Evolutionary conservation across 64 coral and sea anemone genomes (phyloP).

Genomic region (Montipora sp.): DNA sequence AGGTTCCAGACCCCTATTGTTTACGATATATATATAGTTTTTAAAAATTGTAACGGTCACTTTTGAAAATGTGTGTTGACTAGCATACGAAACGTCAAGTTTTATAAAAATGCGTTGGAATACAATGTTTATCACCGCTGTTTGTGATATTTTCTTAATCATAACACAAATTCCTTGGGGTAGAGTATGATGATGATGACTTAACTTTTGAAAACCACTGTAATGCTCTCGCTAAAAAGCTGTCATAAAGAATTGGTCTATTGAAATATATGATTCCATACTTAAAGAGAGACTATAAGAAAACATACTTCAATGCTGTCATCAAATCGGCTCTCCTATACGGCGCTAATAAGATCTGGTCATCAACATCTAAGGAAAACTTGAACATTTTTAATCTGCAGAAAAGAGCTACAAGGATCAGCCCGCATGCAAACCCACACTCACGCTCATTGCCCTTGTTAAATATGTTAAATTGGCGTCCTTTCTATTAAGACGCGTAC

Average conservation of each 20-base stretch:
- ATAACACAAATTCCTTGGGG: not conserved
- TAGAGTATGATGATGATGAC: slow-evolving; percentile 1
- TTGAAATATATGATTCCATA: slow-evolving; percentile 32
- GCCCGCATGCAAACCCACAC: not conserved
- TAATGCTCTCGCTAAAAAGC: slow-evolving; percentile 15
- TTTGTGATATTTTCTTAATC: no score
- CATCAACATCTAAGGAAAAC: slow-evolving; percentile 20
- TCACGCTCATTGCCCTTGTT: slow-evolving; percentile 19
- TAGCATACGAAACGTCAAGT: no score
- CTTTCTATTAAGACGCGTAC: slow-evolving; percentile 3
- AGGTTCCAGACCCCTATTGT: no score
- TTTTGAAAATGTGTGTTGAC: no score
- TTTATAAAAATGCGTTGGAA: no score
- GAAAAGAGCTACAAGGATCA: slow-evolving; percentile 50
- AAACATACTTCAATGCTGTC: slow-evolving; percentile 43
- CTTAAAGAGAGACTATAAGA: no score
- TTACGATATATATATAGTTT: no score
- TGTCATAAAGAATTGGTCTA: slow-evolving; percentile 47
- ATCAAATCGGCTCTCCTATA: slow-evolving; percentile 31
- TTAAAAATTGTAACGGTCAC: no score
- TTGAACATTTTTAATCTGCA: slow-evolving; percentile 43
- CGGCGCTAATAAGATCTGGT: slow-evolving; percentile 20
- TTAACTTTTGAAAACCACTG: slow-evolving; percentile 15
- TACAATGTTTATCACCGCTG: no score
- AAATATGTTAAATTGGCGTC: slow-evolving; percentile 20